Evolutionary conservation across 2,113 vertebrate species (phyloP).

Genomic region (Rallus limicola): DNA sequence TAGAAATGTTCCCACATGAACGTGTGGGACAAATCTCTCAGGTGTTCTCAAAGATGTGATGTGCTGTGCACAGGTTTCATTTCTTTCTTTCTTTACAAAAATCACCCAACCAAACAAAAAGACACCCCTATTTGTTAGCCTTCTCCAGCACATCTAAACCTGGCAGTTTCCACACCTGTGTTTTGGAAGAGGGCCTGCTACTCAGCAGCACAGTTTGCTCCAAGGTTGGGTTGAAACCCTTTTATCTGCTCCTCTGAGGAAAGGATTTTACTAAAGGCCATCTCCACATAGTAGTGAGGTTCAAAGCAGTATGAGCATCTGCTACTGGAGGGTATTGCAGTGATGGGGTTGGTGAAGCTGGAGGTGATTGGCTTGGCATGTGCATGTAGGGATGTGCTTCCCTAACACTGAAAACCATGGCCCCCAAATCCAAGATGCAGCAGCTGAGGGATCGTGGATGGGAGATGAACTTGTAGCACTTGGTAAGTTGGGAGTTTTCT

Average conservation of each 20-base stretch:
- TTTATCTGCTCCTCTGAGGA: not conserved
- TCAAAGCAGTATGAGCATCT: fast-evolving
- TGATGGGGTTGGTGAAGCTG: not conserved
- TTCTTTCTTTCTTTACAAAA: not conserved
- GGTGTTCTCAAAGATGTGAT: not conserved
- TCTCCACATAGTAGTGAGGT: not conserved
- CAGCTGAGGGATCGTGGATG: not conserved
- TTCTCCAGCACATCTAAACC: not conserved
- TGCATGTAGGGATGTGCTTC: not conserved
- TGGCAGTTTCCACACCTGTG: not conserved
- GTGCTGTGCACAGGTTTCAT: not conserved
- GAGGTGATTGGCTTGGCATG: not conserved
- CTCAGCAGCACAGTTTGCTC: not conserved
- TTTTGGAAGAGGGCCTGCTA: not conserved
- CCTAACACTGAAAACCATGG: not conserved
- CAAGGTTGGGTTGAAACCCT: not conserved
- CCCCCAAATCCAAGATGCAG: not conserved
- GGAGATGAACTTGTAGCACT: not conserved
- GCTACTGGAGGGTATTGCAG: not conserved
- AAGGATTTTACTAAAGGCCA: not conserved
- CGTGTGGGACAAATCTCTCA: not conserved
- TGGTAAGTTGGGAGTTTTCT: not conserved
- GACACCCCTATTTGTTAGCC: not conserved
- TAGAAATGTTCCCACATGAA: not conserved
- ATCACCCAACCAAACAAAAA: not conserved